Percentiles rank a stretch among this genome's conserved stretches.
Evolutionary conservation across 2,797 vertebrate species (phyloP).

Genomic region (Melopsittacus undulatus): DNA sequence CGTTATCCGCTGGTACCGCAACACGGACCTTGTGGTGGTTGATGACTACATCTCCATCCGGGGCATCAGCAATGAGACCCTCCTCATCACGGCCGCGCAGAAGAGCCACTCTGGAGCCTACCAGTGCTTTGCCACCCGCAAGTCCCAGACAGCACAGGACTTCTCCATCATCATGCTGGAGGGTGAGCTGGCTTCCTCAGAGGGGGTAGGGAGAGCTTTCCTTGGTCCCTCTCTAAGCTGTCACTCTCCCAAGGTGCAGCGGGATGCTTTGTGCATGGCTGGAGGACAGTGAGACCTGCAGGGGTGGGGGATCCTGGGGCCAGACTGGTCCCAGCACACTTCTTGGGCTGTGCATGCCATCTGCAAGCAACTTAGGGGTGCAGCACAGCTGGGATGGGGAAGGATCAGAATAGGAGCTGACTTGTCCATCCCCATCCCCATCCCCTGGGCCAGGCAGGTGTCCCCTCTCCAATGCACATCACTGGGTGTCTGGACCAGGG

Average conservation of each 20-base stretch:
- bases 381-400: accelerated
- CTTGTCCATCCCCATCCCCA: neutral
- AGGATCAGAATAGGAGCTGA: neutral
- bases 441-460: neutral
- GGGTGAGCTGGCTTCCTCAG: conserved; percentile 76
- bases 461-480: neutral
- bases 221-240: neutral
- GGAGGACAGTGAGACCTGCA: accelerated
- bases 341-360: neutral
- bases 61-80: conserved; percentile 94
- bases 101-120: conserved; percentile 98
- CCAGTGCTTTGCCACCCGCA: conserved; percentile 96
- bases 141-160: conserved; percentile 93
- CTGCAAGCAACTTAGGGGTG: neutral
- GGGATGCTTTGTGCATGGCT: neutral
- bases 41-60: conserved; percentile 96
- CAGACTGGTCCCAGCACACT: neutral
- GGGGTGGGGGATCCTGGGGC: neutral
- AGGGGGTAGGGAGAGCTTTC: neutral
- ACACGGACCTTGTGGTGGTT: conserved; percentile 89
- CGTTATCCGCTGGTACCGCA: conserved; percentile 93
- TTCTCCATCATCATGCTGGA: conserved; percentile 95
- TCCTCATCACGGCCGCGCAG: conserved; percentile 94
- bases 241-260: accelerated
- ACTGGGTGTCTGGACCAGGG: neutral